phyloP scores from a whole-genome alignment of 2,113 vertebrate species.

The Fukomys damarensis region DNA sequence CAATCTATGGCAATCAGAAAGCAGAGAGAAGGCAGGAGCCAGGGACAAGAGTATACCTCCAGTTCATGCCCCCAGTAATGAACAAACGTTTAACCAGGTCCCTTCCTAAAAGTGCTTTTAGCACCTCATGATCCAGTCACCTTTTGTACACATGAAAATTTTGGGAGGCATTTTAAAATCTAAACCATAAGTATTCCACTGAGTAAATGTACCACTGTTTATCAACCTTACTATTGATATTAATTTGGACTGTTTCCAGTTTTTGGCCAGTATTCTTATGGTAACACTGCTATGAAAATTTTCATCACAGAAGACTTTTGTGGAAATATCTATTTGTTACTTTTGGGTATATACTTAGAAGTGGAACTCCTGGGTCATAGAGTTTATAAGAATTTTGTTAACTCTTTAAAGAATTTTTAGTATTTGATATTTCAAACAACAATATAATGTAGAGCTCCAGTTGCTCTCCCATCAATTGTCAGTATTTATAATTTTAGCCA shows the following conservation, averaged over 20 bases:
- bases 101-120: neutral
- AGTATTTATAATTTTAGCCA: constrained; percentile 22
- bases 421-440: neutral
- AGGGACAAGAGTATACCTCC: neutral
- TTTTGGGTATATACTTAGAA: neutral
- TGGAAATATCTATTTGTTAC: neutral
- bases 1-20: neutral
- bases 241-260: neutral
- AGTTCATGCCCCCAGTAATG: neutral
- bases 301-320: neutral
- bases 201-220: neutral
- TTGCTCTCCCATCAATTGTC: neutral
- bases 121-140: neutral
- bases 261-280: neutral
- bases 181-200: neutral
- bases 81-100: neutral
- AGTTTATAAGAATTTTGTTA: constrained; percentile 8
- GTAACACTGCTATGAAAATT: neutral
- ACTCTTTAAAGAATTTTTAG: neutral
- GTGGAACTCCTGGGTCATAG: neutral
- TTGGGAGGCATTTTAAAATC: neutral
- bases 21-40: neutral
- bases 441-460: neutral
- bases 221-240: neutral
- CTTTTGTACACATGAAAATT: neutral